Conservation (phyloP, 2,797 vertebrate genomes). For the Catharus ustulatus region DNA sequence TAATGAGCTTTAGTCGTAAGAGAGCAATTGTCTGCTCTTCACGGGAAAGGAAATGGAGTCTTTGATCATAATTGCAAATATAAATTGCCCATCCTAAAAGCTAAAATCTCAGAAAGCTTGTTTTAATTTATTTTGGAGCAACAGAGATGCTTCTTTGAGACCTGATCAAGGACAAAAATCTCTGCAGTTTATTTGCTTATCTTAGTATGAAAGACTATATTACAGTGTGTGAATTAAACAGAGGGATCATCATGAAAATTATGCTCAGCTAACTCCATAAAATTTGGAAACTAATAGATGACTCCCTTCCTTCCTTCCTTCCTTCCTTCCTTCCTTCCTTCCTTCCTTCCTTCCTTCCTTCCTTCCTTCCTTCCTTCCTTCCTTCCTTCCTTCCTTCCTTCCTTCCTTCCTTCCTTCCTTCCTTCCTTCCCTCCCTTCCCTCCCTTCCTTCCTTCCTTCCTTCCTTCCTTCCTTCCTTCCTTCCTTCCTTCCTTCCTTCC, state of each 20-base stretch:
- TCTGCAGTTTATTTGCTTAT: neutral
- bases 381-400: neutral
- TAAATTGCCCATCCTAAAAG: constrained; percentile 15
- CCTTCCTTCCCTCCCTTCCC: too few relatives aligned
- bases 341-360: too few relatives aligned
- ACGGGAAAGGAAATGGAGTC: neutral
- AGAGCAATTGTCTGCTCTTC: constrained; percentile 15
- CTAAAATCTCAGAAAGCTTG: constrained; percentile 1
- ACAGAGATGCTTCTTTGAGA: neutral
- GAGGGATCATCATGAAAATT: neutral
- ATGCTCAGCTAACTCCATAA: neutral
- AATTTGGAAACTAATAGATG: neutral
- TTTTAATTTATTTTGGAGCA: constrained; percentile 17
- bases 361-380: neutral
- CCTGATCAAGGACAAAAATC: constrained; percentile 23
- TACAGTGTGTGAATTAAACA: neutral
- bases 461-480: neutral
- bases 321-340: too few relatives aligned
- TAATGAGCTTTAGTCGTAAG: neutral
- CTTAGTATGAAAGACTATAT: neutral
- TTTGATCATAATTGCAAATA: constrained; percentile 46
- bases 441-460: neutral
- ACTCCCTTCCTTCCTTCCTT: neutral
- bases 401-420: too few relatives aligned
- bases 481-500: neutral